Evolutionary conservation across 1,140 invertebrate genomes (phyloP), one percentile per base, ranked within the genome.

Genomic region (Wiebesia pumilae): DNA sequence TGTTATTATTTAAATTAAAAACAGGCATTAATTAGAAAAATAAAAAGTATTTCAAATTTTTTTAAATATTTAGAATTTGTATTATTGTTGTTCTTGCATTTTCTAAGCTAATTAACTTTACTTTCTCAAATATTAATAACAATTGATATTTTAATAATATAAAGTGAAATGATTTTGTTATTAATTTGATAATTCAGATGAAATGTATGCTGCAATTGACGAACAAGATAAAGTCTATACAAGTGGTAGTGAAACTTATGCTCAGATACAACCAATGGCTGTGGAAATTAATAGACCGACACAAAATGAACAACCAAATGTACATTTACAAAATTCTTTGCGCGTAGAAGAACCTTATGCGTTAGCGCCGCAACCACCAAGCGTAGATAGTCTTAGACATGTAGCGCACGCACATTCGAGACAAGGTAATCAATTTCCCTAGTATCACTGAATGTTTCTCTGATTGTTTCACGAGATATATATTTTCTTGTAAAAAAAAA

Each of bases 171-270:
- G 9, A 4, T 30, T 71, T 38, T 38, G 24, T 21, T 3, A 24
- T 71, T 71, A 6, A 35, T 10, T 24, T 1, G 19, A 3, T 75
- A 21, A 38, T 88, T 87, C 90, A 96, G 97, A 98, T 92, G 97
- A 98, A 93, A 97, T 97, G 94, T 98, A 98, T 92, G 97, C 97
- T 2, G 97, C 97, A 7, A 98, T 98, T 84, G 97, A 97, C 88
- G 97, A 98, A 90, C 96, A 96, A 84, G 95, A 95, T 75, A 96
- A 95, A 88, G 93, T 96, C 10, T 97, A 97, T 85, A 96, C 95
- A 0, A 96, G 96, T 90, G 97, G 96, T n/a, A 97, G 97, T 85
- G 97, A 97, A 91, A 98, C 97, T 7, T 98, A 98, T 93, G 97
- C 97, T 71, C 97, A 97, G 93, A 98, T 98, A 88, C 96, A 97